A percentile compares a stretch with the other conserved stretches of the same genome.
Evolutionary conservation across 2,797 vertebrate genomes (phyloP).

Genomic region (Megalops cyprinoides): DNA sequence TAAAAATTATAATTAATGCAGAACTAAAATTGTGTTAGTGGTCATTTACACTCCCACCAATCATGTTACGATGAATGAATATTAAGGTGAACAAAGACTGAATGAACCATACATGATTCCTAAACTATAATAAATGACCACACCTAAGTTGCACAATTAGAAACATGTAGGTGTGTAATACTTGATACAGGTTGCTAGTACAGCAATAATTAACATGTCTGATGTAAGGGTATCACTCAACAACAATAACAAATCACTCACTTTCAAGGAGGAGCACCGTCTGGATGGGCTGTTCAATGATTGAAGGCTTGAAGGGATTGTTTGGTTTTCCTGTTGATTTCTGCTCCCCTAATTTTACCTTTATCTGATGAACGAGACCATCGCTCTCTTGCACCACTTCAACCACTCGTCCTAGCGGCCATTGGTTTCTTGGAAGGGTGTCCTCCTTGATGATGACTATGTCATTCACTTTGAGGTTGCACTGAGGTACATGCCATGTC

Average conservation of each 20-base stretch:
- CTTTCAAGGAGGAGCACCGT: slow-evolving; percentile 26
- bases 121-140: neutral
- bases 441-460: slow-evolving; percentile 40
- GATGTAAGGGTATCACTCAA: slow-evolving; percentile 22
- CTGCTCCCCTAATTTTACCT: slow-evolving; percentile 22
- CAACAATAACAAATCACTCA: no score
- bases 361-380: slow-evolving; percentile 24
- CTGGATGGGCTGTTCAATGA: slow-evolving; percentile 26
- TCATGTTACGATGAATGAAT: neutral
- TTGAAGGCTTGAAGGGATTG: neutral
- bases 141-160: no score
- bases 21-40: neutral
- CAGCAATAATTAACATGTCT: no score
- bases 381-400: neutral
- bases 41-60: neutral
- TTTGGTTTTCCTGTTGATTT: slow-evolving; percentile 8
- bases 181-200: no score
- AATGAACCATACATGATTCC: neutral
- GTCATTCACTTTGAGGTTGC: slow-evolving; percentile 31
- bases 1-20: no score
- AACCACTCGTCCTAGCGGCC: slow-evolving; percentile 26
- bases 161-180: no score
- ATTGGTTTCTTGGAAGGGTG: slow-evolving; percentile 29
- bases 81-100: neutral
- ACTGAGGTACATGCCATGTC: slow-evolving; percentile 32